Percentiles rank a stretch among this genome's conserved stretches.
phyloP scores from a whole-genome alignment of 1,140 invertebrate genomes.

The Euura lappo region DNA sequence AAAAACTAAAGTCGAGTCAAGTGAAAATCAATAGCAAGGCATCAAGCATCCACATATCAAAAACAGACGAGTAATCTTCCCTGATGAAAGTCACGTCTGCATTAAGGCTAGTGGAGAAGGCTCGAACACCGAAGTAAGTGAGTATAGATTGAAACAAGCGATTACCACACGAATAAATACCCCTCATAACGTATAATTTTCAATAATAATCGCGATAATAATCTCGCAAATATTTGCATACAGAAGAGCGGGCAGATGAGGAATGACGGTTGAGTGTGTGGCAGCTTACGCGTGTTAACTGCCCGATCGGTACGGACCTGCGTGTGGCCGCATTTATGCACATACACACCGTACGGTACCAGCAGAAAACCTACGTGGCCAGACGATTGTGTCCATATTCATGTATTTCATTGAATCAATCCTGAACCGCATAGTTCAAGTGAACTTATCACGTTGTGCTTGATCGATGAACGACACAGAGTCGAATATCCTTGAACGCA shows the following conservation, averaged over 20 bases:
- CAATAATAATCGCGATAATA: conserved; percentile 1
- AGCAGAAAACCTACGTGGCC: background rate
- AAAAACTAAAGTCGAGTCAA: too few relatives aligned
- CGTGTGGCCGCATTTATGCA: background rate
- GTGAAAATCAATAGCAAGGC: too few relatives aligned
- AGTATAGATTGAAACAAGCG: background rate
- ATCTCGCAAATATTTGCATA: background rate
- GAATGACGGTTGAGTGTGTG: background rate
- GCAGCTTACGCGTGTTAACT: background rate
- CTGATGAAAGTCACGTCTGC: too few relatives aligned
- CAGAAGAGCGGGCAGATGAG: conserved; percentile 1
- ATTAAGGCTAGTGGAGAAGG: too few relatives aligned
- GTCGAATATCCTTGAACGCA: too few relatives aligned
- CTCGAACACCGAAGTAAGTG: too few relatives aligned
- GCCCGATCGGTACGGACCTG: background rate
- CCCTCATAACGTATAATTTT: background rate
- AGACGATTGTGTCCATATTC: background rate
- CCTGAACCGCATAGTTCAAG: background rate
- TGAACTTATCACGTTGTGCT: background rate
- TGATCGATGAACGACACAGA: background rate
- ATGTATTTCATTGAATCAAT: background rate
- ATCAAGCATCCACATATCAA: too few relatives aligned
- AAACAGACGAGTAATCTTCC: too few relatives aligned
- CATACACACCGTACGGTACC: background rate
- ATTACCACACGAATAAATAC: conserved; percentile 5